These are phyloP conservation scores for Otis tarda DNA, from an alignment of 2,113 vertebrate species.

Conservation along the genomic window DNA sequence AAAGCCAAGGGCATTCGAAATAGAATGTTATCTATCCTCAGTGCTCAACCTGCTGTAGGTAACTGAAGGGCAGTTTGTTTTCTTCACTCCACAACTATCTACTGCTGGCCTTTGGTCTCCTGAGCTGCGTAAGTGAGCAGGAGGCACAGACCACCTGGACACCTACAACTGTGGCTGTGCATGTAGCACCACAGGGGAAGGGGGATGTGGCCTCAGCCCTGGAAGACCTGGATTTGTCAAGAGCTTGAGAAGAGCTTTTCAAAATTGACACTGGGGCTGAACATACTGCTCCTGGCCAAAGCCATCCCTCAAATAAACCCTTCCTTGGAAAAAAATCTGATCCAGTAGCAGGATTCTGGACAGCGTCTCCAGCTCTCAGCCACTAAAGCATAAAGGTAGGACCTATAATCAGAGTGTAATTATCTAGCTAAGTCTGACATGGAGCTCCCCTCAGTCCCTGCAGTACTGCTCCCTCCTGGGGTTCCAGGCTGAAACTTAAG, in stretches of 20 bases:
- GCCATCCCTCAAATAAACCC: background rate
- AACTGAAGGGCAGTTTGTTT: background rate
- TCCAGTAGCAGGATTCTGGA: constrained; percentile 1
- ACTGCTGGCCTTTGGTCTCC: background rate
- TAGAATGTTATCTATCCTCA: background rate
- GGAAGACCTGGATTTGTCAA: constrained; percentile 62
- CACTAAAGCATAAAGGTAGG: background rate
- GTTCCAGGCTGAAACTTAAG: constrained; percentile 53
- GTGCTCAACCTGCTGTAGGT: background rate
- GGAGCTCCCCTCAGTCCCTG: constrained; percentile 39
- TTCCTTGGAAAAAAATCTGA: background rate
- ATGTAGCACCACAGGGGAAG: background rate
- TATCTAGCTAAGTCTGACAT: background rate
- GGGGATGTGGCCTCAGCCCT: constrained; percentile 19
- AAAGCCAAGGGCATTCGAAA: background rate
- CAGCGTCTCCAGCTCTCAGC: background rate
- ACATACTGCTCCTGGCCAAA: background rate
- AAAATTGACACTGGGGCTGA: background rate
- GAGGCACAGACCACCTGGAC: background rate
- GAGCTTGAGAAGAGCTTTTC: constrained; percentile 23
- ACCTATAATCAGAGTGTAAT: constrained; percentile 41
- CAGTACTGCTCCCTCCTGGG: constrained; percentile 30
- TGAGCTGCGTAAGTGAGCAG: background rate
- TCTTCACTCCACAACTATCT: background rate
- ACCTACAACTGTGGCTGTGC: background rate